Conservation (phyloP, 2,797 vertebrate species). For the Danionella dracula region DNA sequence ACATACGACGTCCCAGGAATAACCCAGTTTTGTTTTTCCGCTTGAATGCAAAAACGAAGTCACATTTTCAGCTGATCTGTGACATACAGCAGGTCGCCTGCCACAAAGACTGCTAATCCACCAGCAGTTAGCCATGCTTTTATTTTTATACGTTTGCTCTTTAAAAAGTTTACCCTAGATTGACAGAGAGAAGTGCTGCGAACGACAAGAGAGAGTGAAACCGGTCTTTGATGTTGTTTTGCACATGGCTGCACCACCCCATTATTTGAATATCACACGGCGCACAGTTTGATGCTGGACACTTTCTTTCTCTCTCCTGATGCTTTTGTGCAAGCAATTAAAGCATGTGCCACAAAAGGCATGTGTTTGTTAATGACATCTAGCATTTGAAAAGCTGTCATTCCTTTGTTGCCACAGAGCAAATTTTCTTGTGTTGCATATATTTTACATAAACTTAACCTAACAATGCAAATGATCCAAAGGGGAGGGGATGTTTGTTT, state of each 20-base stretch:
- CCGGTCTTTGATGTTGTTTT: slow-evolving; percentile 38
- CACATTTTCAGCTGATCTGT: background rate
- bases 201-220: slow-evolving; percentile 22
- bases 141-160: slow-evolving; percentile 9
- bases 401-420: slow-evolving; percentile 31
- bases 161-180: slow-evolving; percentile 19
- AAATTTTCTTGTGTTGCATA: slow-evolving; percentile 38
- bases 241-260: slow-evolving; percentile 53
- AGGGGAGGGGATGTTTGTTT: slow-evolving; percentile 7
- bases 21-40: background rate
- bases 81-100: background rate
- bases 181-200: slow-evolving; percentile 4
- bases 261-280: slow-evolving; percentile 77
- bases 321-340: slow-evolving; percentile 50
- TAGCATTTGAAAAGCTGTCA: slow-evolving; percentile 49
- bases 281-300: slow-evolving; percentile 49
- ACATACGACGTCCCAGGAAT: background rate
- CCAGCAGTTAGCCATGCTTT: slow-evolving; percentile 3
- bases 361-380: slow-evolving; percentile 51
- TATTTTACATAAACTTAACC: slow-evolving; percentile 44
- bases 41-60: background rate
- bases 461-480: slow-evolving; percentile 37
- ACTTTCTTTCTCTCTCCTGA: slow-evolving; percentile 28
- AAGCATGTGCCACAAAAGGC: slow-evolving; percentile 53
- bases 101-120: background rate